Evolutionary conservation across 2,888 invertebrate genomes (phyloP).

Genomic region (Ligdia adustata): DNA sequence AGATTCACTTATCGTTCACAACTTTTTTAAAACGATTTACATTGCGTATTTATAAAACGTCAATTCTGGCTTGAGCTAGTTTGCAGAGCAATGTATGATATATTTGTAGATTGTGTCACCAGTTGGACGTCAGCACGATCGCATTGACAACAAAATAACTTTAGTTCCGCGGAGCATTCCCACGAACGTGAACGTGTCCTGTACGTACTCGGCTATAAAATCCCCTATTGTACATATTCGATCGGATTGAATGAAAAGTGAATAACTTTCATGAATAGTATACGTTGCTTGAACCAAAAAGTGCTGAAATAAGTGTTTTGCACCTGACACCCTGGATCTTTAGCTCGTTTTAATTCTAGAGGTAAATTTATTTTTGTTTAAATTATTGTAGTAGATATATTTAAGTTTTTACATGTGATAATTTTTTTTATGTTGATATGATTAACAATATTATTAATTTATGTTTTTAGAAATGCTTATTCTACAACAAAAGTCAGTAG

Average conservation of each 20-base stretch:
- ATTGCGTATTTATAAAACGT: constrained; percentile 31
- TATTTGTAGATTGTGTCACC: constrained; percentile 42
- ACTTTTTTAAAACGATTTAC: constrained; percentile 7
- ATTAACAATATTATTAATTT: too few relatives aligned
- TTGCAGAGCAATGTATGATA: constrained; percentile 52
- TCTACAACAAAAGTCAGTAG: too few relatives aligned
- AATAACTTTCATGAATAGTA: constrained; percentile 12
- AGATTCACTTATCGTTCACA: background rate
- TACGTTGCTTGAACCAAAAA: constrained; percentile 11
- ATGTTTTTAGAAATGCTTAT: too few relatives aligned
- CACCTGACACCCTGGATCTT: too few relatives aligned
- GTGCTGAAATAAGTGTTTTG: constrained; percentile 1
- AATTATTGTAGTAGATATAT: too few relatives aligned
- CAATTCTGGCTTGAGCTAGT: constrained; percentile 16
- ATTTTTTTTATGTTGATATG: too few relatives aligned
- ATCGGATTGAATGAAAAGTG: constrained; percentile 30
- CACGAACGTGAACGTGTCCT: constrained; percentile 59
- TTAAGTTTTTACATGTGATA: too few relatives aligned
- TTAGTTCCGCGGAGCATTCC: constrained; percentile 68
- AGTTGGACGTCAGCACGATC: constrained; percentile 39
- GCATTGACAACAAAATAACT: constrained; percentile 66
- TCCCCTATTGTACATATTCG: constrained; percentile 20
- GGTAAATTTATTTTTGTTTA: too few relatives aligned
- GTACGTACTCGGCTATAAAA: constrained; percentile 15
- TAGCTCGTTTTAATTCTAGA: too few relatives aligned